These are phyloP conservation scores for Lithophane ornitopus DNA, from an alignment of 2,888 invertebrate species.

Conservation along the genomic window DNA sequence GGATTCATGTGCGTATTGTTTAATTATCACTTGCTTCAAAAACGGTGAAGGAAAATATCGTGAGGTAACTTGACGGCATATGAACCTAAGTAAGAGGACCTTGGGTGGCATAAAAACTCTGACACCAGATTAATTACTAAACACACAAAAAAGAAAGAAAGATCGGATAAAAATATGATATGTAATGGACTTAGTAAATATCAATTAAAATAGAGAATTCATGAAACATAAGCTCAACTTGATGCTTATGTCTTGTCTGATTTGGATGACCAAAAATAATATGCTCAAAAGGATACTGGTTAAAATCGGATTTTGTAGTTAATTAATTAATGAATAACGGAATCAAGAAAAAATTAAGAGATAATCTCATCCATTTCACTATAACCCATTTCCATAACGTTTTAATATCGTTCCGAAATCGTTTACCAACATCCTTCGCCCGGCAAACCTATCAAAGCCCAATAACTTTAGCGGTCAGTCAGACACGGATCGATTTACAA, in stretches of 20 bases:
- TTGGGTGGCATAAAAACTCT: too few relatives aligned
- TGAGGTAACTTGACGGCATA: too few relatives aligned
- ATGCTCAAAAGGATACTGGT: not conserved
- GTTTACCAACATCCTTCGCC: slow-evolving; percentile 56
- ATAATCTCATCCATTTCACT: slow-evolving; percentile 7
- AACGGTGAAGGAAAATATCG: too few relatives aligned
- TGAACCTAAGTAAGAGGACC: too few relatives aligned
- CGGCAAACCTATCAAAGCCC: slow-evolving; percentile 73
- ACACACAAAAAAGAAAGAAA: too few relatives aligned
- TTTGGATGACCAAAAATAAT: not conserved
- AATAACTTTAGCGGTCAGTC: slow-evolving; percentile 69
- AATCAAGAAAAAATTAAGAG: not conserved
- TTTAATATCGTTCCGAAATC: slow-evolving; percentile 67
- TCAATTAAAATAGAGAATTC: not conserved
- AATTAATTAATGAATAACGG: not conserved
- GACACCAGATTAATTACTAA: too few relatives aligned
- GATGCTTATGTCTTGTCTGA: not conserved
- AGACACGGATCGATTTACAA: slow-evolving; percentile 69
- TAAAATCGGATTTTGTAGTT: not conserved
- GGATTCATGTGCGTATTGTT: too few relatives aligned
- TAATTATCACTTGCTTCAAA: too few relatives aligned
- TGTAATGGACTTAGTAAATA: not conserved
- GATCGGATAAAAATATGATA: too few relatives aligned
- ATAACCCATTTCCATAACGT: slow-evolving; percentile 47
- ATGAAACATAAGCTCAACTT: too few relatives aligned